Evolutionary conservation across 2,113 vertebrate species (phyloP), one percentile per base, ranked within the genome.

Genomic region (Montifringilla adamsi): DNA sequence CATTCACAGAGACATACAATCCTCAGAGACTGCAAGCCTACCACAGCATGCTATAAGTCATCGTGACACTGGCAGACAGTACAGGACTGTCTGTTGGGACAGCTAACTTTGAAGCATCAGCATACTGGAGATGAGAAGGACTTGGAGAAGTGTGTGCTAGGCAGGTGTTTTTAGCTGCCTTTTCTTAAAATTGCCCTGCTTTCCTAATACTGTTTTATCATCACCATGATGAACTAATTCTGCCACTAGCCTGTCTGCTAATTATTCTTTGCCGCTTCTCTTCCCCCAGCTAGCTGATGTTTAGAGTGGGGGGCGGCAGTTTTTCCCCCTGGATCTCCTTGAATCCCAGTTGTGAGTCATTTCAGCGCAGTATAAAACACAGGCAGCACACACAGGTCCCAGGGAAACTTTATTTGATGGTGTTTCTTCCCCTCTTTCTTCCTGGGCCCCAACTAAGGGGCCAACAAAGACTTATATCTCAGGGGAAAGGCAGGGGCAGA

Each of bases 101-200:
- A 39, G 59, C 66, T 73, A 50, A 80, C 63, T 93, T 69, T 59
- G 70, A 92, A 80, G 46, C 28, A 66, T 93, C 70, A 84, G 31
- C 14, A 10, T 37, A 35, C n/a, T 82, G 69, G 22, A 82, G 66
- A 87, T 44, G 49, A 81, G 83, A 74, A 83, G 69, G 69, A 28
- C 35, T 37, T 64, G 31, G 17, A 67, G 47, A 8, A 17, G 20
- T n/a, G 21, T 77, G 27, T 1, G 1, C 50, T 70, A 28, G 60
- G 28, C 43, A 74, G 76, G 73, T 82, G 76, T 87, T 90, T 95
- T 92, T 96, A 92, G 49, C 49, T 90, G 55, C 17, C 28, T 84
- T 82, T 78, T 14, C 60, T 92, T 89, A 84, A 72, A 84, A 64
- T 72, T 84, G 22, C 37, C 80, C 56, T 26, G 21, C 69, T 89